Conservation (phyloP, 2,797 vertebrate genomes). For the Rhinogobio ventralis region DNA sequence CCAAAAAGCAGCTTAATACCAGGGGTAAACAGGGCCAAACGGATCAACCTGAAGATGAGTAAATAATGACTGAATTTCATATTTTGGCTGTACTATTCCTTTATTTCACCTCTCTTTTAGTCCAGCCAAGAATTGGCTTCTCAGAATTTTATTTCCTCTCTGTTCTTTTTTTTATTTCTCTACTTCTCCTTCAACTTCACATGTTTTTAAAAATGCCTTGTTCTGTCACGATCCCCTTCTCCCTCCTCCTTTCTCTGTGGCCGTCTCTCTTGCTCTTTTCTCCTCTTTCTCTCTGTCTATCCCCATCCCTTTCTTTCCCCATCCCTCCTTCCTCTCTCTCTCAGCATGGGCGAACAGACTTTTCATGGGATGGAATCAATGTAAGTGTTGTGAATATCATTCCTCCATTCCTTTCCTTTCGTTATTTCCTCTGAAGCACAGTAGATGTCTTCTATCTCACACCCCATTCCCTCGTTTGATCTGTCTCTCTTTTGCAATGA, state of each 20-base stretch:
- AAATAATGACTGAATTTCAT: background rate
- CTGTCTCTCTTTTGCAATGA: conserved; percentile 57
- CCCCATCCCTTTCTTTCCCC: conserved; percentile 58
- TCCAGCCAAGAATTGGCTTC: conserved; percentile 19
- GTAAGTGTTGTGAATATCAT: conserved; percentile 85
- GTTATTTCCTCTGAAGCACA: conserved; percentile 66
- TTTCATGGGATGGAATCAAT: conserved; percentile 99
- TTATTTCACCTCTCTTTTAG: conserved; percentile 29
- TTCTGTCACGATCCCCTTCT: conserved; percentile 59
- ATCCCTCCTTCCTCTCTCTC: conserved; percentile 72
- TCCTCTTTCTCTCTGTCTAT: conserved; percentile 46
- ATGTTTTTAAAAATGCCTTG: conserved; percentile 58
- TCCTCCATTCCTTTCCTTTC: conserved; percentile 66
- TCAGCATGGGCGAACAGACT: conserved; percentile 97
- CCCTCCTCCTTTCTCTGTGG: conserved; percentile 46
- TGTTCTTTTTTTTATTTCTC: conserved; percentile 63
- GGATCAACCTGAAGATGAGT: background rate
- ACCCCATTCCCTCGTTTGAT: conserved; percentile 63
- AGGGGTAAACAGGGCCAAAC: background rate
- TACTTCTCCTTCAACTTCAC: conserved; percentile 67
- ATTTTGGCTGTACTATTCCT: background rate
- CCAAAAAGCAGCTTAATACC: no score
- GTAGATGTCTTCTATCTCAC: conserved; percentile 63
- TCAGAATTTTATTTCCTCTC: conserved; percentile 51
- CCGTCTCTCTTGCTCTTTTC: conserved; percentile 26